A percentile compares a stretch with the other conserved stretches of the same genome.
Conservation (phyloP, 2,113 vertebrate species). For the Urocynchramus pylzowi region DNA sequence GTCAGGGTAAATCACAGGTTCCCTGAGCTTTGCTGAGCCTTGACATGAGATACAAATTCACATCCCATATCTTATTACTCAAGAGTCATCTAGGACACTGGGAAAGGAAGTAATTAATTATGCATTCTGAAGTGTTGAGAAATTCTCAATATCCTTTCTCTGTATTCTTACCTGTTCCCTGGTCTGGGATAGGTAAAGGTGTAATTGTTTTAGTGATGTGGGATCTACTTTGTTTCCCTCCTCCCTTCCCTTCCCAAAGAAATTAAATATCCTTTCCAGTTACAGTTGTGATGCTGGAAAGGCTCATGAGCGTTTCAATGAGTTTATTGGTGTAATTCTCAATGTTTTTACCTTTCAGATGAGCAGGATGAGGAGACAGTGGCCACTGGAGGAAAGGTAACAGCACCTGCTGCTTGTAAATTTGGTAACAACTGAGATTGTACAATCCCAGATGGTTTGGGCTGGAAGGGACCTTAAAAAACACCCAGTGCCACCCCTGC, state of each 20-base stretch:
- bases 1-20: not conserved
- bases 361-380: conserved; percentile 94
- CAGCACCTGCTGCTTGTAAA: not conserved
- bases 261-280: not conserved
- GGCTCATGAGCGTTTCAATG: not conserved
- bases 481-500: accelerated
- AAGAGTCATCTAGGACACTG: not conserved
- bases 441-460: not conserved
- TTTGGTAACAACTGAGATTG: not conserved
- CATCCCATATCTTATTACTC: not conserved
- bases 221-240: not conserved
- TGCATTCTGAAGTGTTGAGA: not conserved
- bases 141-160: not conserved
- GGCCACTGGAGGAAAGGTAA: conserved; percentile 90
- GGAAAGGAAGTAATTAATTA: not conserved
- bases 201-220: not conserved
- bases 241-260: not conserved
- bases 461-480: accelerated
- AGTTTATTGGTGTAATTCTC: not conserved
- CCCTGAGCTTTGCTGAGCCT: not conserved
- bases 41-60: not conserved
- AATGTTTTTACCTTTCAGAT: conserved; percentile 75
- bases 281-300: not conserved
- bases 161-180: not conserved
- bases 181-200: not conserved